Base-by-base conservation (phyloP, 1,140 invertebrate species). In the Bombus terrestris region DNA sequence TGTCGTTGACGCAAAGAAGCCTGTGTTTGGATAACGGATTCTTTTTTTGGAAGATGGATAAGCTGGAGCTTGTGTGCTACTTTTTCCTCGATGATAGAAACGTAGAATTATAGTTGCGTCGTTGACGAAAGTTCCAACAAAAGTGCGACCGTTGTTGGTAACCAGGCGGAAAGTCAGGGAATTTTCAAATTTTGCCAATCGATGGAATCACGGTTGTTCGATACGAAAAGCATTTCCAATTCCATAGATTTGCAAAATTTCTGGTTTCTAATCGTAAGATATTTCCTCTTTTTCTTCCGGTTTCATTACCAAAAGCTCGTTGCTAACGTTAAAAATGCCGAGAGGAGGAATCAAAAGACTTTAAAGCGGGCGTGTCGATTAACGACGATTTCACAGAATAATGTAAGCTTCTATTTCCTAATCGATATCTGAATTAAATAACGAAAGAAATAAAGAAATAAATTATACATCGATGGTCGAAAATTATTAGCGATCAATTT, bases 341-440 rank as follows among this genome's bases (percentile, higher is more conserved):
- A 12, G 37, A 32, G n/a, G 10, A 43, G 37, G 62, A 73, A 74
- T 74, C 53, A 43, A 74, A n/a, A 64, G 32, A 82, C 41, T 41
- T 57, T 69, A 12, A 68, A 41, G n/a, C 18, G 68, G 3, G n/a
- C 4, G 47, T 25, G n/a, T 39, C 10, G 37, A 77, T 77, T 68
- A 83, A 77, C 37, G 35, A n/a, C 35, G 35, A 83, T 35, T 76
- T 53, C 76, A 83, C 35, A 28, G 73, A 69, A 28, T 83, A 83
- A 83, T 43, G 57, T 76, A 83, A 62, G 18, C 53, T 32, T 35
- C 22, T 68, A 76, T 57, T 75, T 53, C 57, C 18, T 76, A 83
- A 83, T 76, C 53, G 68, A 64, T 57, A 37, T 37, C 59, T 22
- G 32, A 83, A 53, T 12, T 66, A 53, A 68, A 39, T 39, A 32